Evolutionary conservation across 2,797 vertebrate species (phyloP).

Genomic region (Sebastiscus albofasciatus): DNA sequence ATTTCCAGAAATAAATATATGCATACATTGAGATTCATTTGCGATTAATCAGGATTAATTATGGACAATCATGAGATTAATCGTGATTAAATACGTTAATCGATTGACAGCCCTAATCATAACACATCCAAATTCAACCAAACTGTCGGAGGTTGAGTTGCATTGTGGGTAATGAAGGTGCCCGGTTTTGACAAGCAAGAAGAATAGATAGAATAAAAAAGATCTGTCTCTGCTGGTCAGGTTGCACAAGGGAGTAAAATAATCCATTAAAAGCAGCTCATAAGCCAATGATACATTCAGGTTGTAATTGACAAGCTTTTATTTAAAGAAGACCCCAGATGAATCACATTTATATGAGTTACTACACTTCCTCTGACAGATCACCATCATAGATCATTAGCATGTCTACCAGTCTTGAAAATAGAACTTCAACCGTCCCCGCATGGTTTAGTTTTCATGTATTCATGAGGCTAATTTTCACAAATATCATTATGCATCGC

Average conservation of each 20-base stretch:
- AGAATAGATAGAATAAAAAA: neutral
- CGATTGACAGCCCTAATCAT: no score
- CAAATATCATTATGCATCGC: conserved; percentile 75
- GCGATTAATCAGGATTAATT: no score
- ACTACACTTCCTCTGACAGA: conserved; percentile 18
- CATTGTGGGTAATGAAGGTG: neutral
- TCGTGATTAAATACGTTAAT: no score
- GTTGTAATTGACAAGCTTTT: conserved; percentile 1
- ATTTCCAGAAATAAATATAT: no score
- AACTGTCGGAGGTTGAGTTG: no score
- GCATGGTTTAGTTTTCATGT: conserved; percentile 52
- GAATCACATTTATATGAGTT: neutral
- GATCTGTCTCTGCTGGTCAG: neutral
- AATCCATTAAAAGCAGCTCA: neutral
- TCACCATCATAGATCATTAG: conserved; percentile 1
- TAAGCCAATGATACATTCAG: neutral
- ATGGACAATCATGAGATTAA: no score
- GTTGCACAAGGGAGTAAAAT: neutral
- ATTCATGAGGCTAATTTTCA: conserved; percentile 73
- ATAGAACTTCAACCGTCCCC: conserved; percentile 14
- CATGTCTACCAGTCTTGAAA: conserved; percentile 13
- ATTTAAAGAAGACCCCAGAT: neutral
- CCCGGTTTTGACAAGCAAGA: neutral
- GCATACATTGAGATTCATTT: no score
- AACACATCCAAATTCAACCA: no score